Base-by-base conservation (phyloP, 2,113 vertebrate species). In the Epinephelus lanceolatus region DNA sequence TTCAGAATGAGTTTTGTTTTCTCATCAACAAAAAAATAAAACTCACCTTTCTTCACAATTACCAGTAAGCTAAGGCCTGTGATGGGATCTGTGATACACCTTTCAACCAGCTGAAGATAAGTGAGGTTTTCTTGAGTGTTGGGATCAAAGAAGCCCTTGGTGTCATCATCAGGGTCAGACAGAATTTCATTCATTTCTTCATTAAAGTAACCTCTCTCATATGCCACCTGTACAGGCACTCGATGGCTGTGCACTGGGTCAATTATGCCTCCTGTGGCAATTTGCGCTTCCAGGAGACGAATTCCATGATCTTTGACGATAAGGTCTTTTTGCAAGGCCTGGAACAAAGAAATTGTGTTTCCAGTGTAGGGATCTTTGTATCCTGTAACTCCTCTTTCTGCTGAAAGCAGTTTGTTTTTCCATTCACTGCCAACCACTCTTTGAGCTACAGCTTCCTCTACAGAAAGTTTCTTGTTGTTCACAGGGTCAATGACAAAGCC, bases 361-460 rank as follows among this genome's bases (percentile, higher is more conserved):
- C 95, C 95, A 0, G 96, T 96, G 86, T 96, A 94, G 1, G 96
- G 96, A 76, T 97, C 96, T 0, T 94, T 98, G 88, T 96, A 97
- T 7, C 94, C 94, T 11, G 94, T 96, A 0, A 94, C 95, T 70
- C 90, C 96, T 66, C 7, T 90, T 89, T 76, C 86, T 69, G 71
- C 95, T 79, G 91, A 96, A 14, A 0, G 89, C 0, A 97, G 92
- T 55, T 96, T 80, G 95, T 92, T 90, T 80, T 86, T 92, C 93
- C 89, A 94, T 52, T 97, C 96, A 14, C 40, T 66, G 56, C 96
- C 94, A 0, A 97, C 96, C 85, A 0, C 78, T 23, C 76, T 23
- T 15, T 85, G 80, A 69, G 57, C 73, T 1, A 95, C 52, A 0
- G 97, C 97, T 76, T 93, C 95, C 3, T 96, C 95, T 23, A 97